phyloP scores from a whole-genome alignment of 1,140 invertebrate genomes.

The Euura saliciscinereae region DNA sequence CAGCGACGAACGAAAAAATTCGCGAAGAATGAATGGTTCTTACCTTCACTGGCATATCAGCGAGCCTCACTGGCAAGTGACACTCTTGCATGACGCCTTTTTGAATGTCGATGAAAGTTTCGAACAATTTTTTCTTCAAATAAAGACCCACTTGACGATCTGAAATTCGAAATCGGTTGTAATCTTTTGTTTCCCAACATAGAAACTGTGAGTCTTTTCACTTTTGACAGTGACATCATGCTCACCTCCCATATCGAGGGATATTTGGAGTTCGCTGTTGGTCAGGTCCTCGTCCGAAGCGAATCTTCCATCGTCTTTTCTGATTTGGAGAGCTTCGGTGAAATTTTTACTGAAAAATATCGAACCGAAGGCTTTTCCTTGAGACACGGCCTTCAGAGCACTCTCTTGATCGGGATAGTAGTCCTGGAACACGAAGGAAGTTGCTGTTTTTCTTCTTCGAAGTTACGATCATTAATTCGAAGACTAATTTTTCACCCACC shows the following conservation, averaged over 20 bases:
- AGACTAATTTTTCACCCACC: conserved; percentile 37
- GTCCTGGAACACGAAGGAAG: conserved; percentile 46
- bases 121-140: conserved; percentile 66
- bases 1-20: neutral
- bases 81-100: conserved; percentile 64
- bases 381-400: conserved; percentile 66
- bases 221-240: conserved; percentile 16
- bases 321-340: conserved; percentile 65
- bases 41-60: conserved; percentile 62
- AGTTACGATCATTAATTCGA: too few species aligned
- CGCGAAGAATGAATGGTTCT: neutral
- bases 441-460: too few species aligned
- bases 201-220: too few species aligned
- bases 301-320: conserved; percentile 63
- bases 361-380: conserved; percentile 71
- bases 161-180: conserved; percentile 42
- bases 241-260: conserved; percentile 76
- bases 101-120: conserved; percentile 68
- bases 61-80: conserved; percentile 61
- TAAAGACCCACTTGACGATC: conserved; percentile 75
- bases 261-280: conserved; percentile 68
- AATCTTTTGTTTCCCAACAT: too few species aligned
- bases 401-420: conserved; percentile 62
- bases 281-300: conserved; percentile 58
- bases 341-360: conserved; percentile 79